Percentiles rank a stretch among this genome's conserved stretches.
These are phyloP conservation scores for Caenorhabditis elegans DNA, from an alignment of 1,140 invertebrate species.

Conservation along the genomic window DNA sequence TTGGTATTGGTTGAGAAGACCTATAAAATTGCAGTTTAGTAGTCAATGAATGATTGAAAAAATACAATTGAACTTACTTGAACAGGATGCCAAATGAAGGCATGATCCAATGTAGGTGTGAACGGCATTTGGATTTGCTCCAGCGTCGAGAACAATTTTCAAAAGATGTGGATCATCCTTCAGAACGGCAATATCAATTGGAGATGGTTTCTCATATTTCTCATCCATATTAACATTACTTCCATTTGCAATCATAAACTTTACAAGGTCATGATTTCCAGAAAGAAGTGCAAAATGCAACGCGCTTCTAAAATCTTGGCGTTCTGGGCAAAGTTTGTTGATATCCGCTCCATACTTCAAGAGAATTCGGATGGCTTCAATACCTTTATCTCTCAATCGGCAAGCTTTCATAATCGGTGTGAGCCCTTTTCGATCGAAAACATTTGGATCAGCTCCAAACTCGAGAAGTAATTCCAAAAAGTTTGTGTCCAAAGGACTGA, in stretches of 20 bases:
- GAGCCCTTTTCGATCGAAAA: constrained; percentile 51
- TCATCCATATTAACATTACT: constrained; percentile 48
- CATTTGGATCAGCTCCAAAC: constrained; percentile 52
- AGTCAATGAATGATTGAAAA: not conserved
- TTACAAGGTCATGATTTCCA: constrained; percentile 44
- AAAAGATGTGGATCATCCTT: constrained; percentile 49
- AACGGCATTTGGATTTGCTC: constrained; percentile 48
- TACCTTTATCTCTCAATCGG: constrained; percentile 48
- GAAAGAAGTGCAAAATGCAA: constrained; percentile 51
- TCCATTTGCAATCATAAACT: constrained; percentile 50
- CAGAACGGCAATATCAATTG: constrained; percentile 51
- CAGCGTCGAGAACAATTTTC: constrained; percentile 42
- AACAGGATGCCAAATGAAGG: constrained; percentile 52
- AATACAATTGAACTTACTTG: constrained; percentile 1
- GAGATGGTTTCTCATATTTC: constrained; percentile 50
- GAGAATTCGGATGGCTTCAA: constrained; percentile 46
- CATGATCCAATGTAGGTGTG: constrained; percentile 50
- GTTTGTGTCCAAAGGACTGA: constrained; percentile 48
- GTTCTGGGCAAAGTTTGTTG: constrained; percentile 42
- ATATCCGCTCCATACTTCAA: constrained; percentile 51
- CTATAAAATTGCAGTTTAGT: not conserved
- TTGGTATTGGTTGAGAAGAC: constrained; percentile 37
- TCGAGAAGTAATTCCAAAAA: constrained; percentile 48
- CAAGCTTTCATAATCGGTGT: constrained; percentile 53
- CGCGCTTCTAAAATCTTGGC: constrained; percentile 51